phyloP scores from a whole-genome alignment of 2,797 vertebrate species.

The Tauraco hartlaubi region DNA sequence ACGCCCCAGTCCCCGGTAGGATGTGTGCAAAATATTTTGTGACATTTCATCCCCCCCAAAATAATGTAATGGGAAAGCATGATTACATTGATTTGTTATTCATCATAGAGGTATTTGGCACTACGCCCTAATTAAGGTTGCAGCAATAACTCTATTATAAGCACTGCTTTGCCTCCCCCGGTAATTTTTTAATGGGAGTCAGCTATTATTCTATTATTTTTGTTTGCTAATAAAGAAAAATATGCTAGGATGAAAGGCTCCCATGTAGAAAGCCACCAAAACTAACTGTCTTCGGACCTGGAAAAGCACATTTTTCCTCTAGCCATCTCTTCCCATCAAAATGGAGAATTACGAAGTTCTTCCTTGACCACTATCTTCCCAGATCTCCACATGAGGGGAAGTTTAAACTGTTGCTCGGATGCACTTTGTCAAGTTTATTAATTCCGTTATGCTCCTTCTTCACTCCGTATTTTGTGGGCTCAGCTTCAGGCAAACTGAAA shows the following conservation, averaged over 20 bases:
- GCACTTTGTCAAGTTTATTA: neutral
- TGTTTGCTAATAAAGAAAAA: constrained; percentile 33
- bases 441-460: neutral
- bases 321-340: neutral
- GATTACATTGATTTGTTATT: constrained; percentile 4
- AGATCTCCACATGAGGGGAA: neutral
- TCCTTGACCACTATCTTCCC: neutral
- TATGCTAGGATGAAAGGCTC: neutral
- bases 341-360: neutral
- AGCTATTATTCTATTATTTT: constrained; percentile 10
- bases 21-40: constrained; percentile 9
- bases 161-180: neutral
- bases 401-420: neutral
- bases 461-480: neutral
- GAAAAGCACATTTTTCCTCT: neutral
- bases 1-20: neutral
- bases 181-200: constrained; percentile 21
- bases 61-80: neutral
- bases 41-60: neutral
- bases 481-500: neutral
- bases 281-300: neutral
- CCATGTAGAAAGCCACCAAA: neutral
- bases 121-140: constrained; percentile 1
- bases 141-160: constrained; percentile 13
- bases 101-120: constrained; percentile 31